Percentiles rank a stretch among this genome's conserved stretches.
Conservation (phyloP, 2,888 invertebrate genomes). For the Polydesmus complanatus region DNA sequence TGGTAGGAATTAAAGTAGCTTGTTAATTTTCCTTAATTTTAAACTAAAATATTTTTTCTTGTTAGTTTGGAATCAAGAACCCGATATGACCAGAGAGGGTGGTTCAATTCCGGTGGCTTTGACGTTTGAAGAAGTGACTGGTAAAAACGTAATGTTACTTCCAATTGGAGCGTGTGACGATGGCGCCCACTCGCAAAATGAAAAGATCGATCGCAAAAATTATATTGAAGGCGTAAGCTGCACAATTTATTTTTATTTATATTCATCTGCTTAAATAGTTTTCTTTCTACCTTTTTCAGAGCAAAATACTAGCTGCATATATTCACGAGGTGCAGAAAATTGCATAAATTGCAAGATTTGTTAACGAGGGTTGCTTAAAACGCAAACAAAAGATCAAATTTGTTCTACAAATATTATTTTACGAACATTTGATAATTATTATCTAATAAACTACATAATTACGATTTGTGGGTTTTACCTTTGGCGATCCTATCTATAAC, state of each 20-base stretch:
- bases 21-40: neutral
- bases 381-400: too few relatives aligned
- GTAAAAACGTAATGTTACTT: constrained; percentile 81
- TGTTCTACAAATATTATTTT: too few relatives aligned
- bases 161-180: constrained; percentile 94
- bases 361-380: too few relatives aligned
- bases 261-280: too few relatives aligned
- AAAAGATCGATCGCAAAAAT: constrained; percentile 83
- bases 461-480: neutral
- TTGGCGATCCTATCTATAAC: neutral
- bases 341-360: too few relatives aligned
- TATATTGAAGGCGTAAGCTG: constrained; percentile 72
- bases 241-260: too few relatives aligned
- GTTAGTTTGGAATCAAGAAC: constrained; percentile 69
- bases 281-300: neutral
- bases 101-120: constrained; percentile 95
- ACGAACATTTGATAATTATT: too few relatives aligned
- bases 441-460: neutral
- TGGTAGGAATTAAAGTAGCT: constrained; percentile 24
- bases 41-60: neutral
- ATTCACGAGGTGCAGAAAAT: neutral
- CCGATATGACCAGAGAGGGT: constrained; percentile 91
- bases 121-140: constrained; percentile 72
- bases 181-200: constrained; percentile 97
- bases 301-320: neutral